Evolutionary conservation across 2,797 vertebrate genomes (phyloP).

Genomic region (Hemitrygon akajei): DNA sequence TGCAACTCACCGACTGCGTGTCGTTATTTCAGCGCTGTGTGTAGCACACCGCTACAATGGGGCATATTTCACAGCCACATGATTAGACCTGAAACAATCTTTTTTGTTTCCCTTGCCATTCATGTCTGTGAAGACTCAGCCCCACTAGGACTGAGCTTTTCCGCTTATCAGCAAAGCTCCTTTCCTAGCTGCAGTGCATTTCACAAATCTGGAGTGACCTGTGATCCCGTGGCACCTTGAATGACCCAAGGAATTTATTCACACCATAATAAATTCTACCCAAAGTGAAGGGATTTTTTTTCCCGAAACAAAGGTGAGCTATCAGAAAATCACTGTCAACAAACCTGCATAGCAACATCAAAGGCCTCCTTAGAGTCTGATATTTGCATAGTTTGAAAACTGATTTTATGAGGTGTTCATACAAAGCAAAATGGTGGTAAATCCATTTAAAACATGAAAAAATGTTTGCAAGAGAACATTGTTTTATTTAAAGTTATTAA

Average conservation of each 20-base stretch:
- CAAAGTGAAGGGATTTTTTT: not conserved
- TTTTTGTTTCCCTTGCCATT: not conserved
- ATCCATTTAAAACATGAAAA: not conserved
- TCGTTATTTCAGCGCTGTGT: too few species aligned
- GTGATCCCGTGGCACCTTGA: not conserved
- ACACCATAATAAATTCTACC: conserved; percentile 3
- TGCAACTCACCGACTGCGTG: too few species aligned
- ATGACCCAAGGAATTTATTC: not conserved
- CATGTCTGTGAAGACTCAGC: not conserved
- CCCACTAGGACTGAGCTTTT: not conserved
- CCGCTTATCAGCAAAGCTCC: not conserved
- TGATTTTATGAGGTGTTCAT: not conserved
- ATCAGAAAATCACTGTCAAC: not conserved
- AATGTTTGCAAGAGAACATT: not conserved
- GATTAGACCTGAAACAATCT: not conserved
- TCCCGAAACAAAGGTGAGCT: not conserved
- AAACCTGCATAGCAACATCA: not conserved
- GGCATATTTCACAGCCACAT: not conserved
- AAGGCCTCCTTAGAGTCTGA: not conserved
- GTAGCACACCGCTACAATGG: too few species aligned
- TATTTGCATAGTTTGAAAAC: not conserved
- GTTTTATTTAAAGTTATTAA: not conserved
- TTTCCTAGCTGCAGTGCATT: not conserved
- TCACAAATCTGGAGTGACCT: not conserved
- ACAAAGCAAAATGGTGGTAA: not conserved